Conservation (phyloP, 2,888 invertebrate genomes). For the Sminthurinus aureus region DNA sequence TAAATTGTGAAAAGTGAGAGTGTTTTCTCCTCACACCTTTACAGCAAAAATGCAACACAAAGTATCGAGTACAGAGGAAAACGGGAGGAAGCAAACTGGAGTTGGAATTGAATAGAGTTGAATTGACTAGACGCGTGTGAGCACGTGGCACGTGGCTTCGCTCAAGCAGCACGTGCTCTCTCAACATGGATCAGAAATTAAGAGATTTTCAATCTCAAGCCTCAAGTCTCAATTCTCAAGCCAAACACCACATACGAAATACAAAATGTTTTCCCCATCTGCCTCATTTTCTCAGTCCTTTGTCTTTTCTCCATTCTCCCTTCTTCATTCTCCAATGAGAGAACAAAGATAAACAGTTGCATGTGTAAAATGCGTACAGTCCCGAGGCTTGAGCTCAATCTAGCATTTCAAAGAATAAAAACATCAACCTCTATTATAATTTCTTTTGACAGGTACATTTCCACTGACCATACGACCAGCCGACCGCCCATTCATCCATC, state of each 20-base stretch:
- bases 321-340: neutral
- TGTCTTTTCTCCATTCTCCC: constrained; percentile 4
- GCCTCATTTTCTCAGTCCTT: neutral
- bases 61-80: no score
- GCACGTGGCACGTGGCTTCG: constrained; percentile 21
- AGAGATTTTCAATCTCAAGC: constrained; percentile 32
- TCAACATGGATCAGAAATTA: constrained; percentile 37
- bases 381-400: neutral
- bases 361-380: neutral
- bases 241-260: neutral
- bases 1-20: constrained; percentile 10
- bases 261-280: neutral
- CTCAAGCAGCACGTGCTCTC: constrained; percentile 26
- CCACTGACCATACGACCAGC: neutral
- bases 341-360: neutral
- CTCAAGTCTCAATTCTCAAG: neutral
- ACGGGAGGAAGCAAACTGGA: no score
- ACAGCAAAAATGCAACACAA: neutral
- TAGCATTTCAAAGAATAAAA: neutral
- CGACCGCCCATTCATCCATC: neutral
- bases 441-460: constrained; percentile 40
- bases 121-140: constrained; percentile 25
- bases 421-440: constrained; percentile 11
- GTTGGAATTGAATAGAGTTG: neutral
- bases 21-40: constrained; percentile 29